Conservation (phyloP, 2,797 vertebrate species). For the Falco peregrinus region DNA sequence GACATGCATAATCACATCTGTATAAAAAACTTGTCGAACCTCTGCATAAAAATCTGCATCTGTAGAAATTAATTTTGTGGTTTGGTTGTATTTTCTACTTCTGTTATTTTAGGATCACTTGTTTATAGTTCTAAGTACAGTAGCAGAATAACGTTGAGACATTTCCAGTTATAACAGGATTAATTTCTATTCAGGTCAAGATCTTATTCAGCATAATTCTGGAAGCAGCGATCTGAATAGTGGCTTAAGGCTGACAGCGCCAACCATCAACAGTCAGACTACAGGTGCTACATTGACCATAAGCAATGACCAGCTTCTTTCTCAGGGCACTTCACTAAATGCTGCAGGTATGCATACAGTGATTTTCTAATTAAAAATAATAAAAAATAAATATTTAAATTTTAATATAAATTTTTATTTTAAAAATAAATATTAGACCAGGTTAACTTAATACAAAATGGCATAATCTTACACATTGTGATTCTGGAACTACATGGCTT, state of each 20-base stretch:
- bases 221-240: conserved; percentile 80
- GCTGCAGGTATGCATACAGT: conserved; percentile 77
- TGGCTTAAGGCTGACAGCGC: conserved; percentile 79
- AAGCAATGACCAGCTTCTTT: conserved; percentile 88
- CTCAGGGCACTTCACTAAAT: conserved; percentile 79
- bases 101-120: not conserved
- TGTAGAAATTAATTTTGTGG: not conserved
- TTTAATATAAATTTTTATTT: too few species aligned
- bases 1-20: not conserved
- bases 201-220: conserved; percentile 83
- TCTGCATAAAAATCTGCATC: not conserved
- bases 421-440: not conserved
- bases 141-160: not conserved
- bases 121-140: not conserved
- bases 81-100: not conserved
- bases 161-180: not conserved
- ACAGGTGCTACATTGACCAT: conserved; percentile 82
- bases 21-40: not conserved
- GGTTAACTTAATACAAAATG: not conserved
- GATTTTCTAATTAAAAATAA: not conserved
- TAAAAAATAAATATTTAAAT: not conserved
- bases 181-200: conserved; percentile 80
- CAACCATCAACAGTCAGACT: conserved; percentile 76
- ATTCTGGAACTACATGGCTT: not conserved
- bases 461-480: not conserved